Evolutionary conservation across 2,113 vertebrate genomes (phyloP).

Genomic region (Heteronetta atricapilla): DNA sequence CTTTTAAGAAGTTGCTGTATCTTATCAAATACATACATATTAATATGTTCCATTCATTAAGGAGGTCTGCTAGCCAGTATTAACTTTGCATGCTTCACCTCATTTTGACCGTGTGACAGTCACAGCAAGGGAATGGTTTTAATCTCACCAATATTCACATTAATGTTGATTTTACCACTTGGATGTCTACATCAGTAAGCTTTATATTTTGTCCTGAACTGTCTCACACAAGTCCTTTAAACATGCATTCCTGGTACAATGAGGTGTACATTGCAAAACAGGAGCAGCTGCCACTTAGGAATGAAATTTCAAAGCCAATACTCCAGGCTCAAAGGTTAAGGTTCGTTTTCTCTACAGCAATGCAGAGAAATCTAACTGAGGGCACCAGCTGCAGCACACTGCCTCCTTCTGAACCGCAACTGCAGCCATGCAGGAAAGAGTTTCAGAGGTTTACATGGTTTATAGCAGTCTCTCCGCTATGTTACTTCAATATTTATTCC

Average conservation of each 20-base stretch:
- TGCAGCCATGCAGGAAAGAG: neutral
- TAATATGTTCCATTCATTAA: neutral
- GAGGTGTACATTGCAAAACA: neutral
- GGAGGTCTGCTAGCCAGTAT: neutral
- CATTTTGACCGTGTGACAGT: neutral
- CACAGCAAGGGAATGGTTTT: neutral
- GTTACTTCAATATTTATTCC: neutral
- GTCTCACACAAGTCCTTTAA: neutral
- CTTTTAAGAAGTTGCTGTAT: neutral
- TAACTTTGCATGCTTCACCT: neutral
- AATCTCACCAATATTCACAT: neutral
- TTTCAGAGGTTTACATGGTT: neutral
- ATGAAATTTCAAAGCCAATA: neutral
- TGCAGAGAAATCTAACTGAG: neutral
- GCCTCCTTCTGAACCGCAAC: neutral
- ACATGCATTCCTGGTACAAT: neutral
- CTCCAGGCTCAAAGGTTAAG: neutral
- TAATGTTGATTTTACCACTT: neutral
- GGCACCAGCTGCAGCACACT: neutral
- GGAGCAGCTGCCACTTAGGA: neutral
- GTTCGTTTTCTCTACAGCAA: neutral
- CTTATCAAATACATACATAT: neutral
- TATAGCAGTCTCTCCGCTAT: neutral
- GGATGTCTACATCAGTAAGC: neutral
- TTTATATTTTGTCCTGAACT: neutral